Evolutionary conservation across 2,888 invertebrate genomes (phyloP).

Genomic region (Cataglyphis altisquamis): DNA sequence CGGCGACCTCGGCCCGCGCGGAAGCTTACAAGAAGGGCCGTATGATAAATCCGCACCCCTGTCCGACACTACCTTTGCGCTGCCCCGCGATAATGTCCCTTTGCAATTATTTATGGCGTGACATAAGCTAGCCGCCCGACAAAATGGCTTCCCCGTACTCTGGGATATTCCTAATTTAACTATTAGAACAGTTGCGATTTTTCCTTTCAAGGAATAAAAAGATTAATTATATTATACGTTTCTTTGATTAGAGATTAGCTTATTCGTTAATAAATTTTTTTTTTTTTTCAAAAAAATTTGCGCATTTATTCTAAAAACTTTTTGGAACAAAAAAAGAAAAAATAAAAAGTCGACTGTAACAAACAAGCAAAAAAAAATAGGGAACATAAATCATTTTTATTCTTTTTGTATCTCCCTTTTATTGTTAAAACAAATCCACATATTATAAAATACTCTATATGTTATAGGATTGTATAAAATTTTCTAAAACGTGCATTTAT

Average conservation of each 20-base stretch:
- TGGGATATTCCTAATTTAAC: slow-evolving; percentile 4
- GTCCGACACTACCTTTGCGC: slow-evolving; percentile 73
- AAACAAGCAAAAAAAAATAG: too few relatives aligned
- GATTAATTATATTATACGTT: background rate
- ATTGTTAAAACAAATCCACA: too few relatives aligned
- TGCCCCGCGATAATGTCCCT: slow-evolving; percentile 75
- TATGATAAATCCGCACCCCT: slow-evolving; percentile 76
- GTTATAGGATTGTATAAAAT: background rate
- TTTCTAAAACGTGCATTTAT: background rate
- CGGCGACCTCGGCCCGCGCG: slow-evolving; percentile 57
- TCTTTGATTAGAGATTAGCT: background rate
- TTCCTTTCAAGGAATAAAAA: background rate
- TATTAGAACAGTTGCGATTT: background rate
- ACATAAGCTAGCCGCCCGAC: slow-evolving; percentile 50
- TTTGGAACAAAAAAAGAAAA: too few relatives aligned
- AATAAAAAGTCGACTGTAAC: too few relatives aligned
- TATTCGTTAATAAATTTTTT: too few relatives aligned
- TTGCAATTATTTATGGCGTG: slow-evolving; percentile 76
- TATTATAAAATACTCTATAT: too few relatives aligned
- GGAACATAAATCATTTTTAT: too few relatives aligned
- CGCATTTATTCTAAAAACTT: too few relatives aligned
- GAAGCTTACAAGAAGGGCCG: slow-evolving; percentile 61
- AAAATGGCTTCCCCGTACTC: slow-evolving; percentile 56
- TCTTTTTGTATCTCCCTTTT: too few relatives aligned
- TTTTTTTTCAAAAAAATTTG: too few relatives aligned